These are phyloP conservation scores for Oreotrochilus melanogaster DNA, from an alignment of 2,113 vertebrate species.

Conservation along the genomic window DNA sequence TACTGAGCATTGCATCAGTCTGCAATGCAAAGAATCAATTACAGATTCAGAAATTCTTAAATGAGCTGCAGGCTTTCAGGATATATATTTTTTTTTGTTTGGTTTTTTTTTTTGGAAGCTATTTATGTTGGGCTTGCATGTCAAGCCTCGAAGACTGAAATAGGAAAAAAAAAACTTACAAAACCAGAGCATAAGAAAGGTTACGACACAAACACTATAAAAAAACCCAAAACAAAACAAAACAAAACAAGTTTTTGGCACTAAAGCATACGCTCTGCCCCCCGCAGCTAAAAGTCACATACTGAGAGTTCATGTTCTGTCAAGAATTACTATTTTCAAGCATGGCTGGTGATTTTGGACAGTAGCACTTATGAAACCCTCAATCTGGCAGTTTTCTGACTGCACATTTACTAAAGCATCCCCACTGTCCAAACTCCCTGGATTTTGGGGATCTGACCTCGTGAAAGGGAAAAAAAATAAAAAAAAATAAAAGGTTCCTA, in stretches of 20 bases:
- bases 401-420: constrained; percentile 67
- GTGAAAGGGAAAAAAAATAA: constrained; percentile 7
- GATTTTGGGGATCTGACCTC: constrained; percentile 55
- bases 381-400: constrained; percentile 72
- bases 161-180: constrained; percentile 21
- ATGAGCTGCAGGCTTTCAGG: background rate
- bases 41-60: background rate
- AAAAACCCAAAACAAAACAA: background rate
- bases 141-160: constrained; percentile 8
- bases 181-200: constrained; percentile 48
- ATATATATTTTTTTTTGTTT: background rate
- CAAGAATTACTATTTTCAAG: constrained; percentile 74
- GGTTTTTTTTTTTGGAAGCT: background rate
- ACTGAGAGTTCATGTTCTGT: constrained; percentile 66
- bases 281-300: constrained; percentile 74
- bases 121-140: constrained; percentile 4
- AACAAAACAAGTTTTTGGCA: constrained; percentile 48
- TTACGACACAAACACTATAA: constrained; percentile 43
- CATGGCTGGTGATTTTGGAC: constrained; percentile 75
- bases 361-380: constrained; percentile 75
- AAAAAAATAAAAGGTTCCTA: background rate
- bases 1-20: background rate
- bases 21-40: background rate
- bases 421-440: constrained; percentile 47
- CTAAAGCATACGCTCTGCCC: constrained; percentile 68